phyloP scores from a whole-genome alignment of 2,797 vertebrate species.

The Thalassophryne amazonica region DNA sequence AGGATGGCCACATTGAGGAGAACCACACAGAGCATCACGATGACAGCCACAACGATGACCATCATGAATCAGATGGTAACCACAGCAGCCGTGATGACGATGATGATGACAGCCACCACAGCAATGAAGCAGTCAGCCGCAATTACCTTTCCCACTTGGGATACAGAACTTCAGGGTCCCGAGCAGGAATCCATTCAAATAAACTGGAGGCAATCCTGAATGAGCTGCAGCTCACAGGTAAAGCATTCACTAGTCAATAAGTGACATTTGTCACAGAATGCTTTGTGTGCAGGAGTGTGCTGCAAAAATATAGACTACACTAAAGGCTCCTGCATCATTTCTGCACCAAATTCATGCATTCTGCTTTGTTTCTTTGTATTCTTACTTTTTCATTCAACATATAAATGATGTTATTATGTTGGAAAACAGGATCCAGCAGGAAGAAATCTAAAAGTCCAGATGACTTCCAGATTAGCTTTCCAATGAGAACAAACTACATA shows the following conservation, averaged over 20 bases:
- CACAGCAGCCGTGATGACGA: constrained; percentile 1
- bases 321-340: too few relatives aligned
- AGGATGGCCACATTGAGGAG: neutral
- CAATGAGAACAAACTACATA: constrained; percentile 87
- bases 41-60: neutral
- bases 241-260: too few relatives aligned
- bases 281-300: too few relatives aligned
- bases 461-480: constrained; percentile 83
- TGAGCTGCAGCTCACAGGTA: constrained; percentile 72
- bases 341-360: too few relatives aligned
- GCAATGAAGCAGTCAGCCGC: constrained; percentile 57
- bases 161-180: constrained; percentile 43
- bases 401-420: neutral
- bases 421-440: constrained; percentile 54
- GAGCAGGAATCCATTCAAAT: constrained; percentile 43
- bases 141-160: constrained; percentile 46
- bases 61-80: neutral
- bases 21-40: neutral
- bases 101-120: constrained; percentile 26
- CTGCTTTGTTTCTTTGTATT: too few relatives aligned
- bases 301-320: too few relatives aligned
- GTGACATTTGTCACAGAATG: too few relatives aligned
- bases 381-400: neutral
- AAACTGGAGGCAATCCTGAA: constrained; percentile 74
- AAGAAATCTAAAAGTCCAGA: constrained; percentile 62